Evolutionary conservation across 2,888 invertebrate species (phyloP).

Genomic region (Cosmorhoe ocellata): DNA sequence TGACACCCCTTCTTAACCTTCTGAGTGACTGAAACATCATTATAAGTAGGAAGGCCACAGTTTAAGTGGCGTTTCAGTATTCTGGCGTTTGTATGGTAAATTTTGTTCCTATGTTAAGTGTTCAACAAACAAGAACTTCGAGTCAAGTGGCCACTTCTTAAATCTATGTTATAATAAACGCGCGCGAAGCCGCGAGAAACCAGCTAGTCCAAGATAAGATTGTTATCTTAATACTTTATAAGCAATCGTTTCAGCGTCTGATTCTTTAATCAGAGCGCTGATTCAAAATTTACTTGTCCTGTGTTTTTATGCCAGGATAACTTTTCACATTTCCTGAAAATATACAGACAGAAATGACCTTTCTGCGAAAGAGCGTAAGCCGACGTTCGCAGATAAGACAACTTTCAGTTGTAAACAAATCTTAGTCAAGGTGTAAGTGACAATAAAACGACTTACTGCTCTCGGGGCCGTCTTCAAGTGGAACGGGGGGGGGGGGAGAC

Average conservation of each 20-base stretch:
- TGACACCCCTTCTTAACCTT: too few species aligned
- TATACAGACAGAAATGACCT: constrained; percentile 36
- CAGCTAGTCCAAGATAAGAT: constrained; percentile 67
- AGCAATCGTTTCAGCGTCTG: constrained; percentile 73
- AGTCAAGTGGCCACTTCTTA: too few species aligned
- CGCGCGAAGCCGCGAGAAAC: too few species aligned
- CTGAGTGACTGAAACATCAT: too few species aligned
- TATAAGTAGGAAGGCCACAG: too few species aligned
- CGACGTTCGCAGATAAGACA: constrained; percentile 40
- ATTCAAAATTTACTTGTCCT: constrained; percentile 72
- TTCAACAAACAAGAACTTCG: too few species aligned
- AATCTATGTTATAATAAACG: too few species aligned
- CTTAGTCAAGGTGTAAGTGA: constrained; percentile 77
- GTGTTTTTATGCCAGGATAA: constrained; percentile 48
- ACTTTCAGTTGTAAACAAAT: constrained; percentile 62
- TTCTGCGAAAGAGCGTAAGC: constrained; percentile 39
- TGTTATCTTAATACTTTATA: constrained; percentile 74
- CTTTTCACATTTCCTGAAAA: constrained; percentile 25
- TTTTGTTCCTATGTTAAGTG: too few species aligned
- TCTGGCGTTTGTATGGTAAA: too few species aligned
- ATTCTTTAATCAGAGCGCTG: constrained; percentile 72
- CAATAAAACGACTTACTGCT: constrained; percentile 80
- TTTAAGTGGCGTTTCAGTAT: too few species aligned
- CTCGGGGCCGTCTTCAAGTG: constrained; percentile 78
- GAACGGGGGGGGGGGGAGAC: constrained; percentile 52